phyloP scores from a whole-genome alignment of 2,797 vertebrate species.

The Phoxinus dragarum region DNA sequence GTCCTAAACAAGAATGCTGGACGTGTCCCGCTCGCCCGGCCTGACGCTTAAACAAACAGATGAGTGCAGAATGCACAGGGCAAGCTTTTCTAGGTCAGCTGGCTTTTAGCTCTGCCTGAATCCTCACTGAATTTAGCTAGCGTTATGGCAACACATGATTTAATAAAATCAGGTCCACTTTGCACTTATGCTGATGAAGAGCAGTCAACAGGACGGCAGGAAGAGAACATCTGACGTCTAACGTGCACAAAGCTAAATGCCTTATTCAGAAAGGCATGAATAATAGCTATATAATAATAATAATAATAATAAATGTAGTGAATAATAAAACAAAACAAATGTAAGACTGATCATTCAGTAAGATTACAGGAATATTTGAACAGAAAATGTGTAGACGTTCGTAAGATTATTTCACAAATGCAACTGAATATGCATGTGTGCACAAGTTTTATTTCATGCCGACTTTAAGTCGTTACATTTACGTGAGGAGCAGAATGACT shows the following conservation, averaged over 20 bases:
- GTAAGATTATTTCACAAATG: no score
- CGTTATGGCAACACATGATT: not conserved
- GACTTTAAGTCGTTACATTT: not conserved
- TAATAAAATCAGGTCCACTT: not conserved
- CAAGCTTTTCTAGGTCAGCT: not conserved
- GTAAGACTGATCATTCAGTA: not conserved
- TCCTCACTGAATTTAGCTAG: not conserved
- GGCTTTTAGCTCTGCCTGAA: not conserved
- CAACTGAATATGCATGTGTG: no score
- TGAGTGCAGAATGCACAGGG: not conserved
- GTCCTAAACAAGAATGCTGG: conserved; percentile 80
- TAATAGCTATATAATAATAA: not conserved
- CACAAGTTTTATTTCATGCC: not conserved
- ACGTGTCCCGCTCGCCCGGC: conserved; percentile 70
- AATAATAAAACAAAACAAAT: not conserved
- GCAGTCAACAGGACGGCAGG: not conserved
- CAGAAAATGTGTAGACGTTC: not conserved
- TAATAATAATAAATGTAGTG: not conserved
- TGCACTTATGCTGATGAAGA: not conserved
- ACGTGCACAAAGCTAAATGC: not conserved
- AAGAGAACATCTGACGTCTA: not conserved
- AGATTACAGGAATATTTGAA: not conserved
- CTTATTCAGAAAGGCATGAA: not conserved
- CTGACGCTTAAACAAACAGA: conserved; percentile 72
- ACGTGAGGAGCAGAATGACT: not conserved